phyloP scores from a whole-genome alignment of 2,113 vertebrate genomes.

The Takifugu bimaculatus region DNA sequence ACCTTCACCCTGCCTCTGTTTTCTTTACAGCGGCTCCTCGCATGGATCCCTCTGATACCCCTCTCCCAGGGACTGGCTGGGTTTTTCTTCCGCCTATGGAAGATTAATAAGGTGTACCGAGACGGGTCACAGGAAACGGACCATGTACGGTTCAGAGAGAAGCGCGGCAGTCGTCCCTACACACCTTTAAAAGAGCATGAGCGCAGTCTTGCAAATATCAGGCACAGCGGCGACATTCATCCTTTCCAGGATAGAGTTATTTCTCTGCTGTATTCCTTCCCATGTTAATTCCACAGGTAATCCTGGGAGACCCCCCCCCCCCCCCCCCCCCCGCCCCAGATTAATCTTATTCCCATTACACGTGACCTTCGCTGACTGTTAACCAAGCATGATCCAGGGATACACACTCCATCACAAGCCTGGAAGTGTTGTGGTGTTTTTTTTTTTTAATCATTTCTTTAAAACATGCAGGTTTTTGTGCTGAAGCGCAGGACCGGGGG shows the following conservation, averaged over 20 bases:
- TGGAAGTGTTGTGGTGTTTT: not conserved
- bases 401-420: not conserved
- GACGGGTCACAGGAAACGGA: slow-evolving; percentile 32
- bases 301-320: too few relatives aligned
- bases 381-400: not conserved
- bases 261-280: too few relatives aligned
- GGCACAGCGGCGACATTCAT: not conserved
- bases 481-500: slow-evolving; percentile 26
- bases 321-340: too few relatives aligned
- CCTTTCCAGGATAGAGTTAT: too few relatives aligned
- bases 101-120: slow-evolving; percentile 59
- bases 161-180: slow-evolving; percentile 31
- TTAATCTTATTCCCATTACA: too few relatives aligned
- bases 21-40: slow-evolving; percentile 41
- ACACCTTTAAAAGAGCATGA: slow-evolving; percentile 40
- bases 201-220: slow-evolving; percentile 18
- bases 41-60: slow-evolving; percentile 52
- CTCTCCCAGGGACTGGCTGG: slow-evolving; percentile 19
- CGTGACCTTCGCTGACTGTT: not conserved
- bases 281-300: too few relatives aligned
- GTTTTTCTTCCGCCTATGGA: slow-evolving; percentile 23
- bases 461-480: slow-evolving; percentile 1
- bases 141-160: slow-evolving; percentile 40
- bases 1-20: slow-evolving; percentile 29
- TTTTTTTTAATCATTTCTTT: not conserved